Conservation (phyloP, 2,113 vertebrate species). For the Ochotona princeps region DNA sequence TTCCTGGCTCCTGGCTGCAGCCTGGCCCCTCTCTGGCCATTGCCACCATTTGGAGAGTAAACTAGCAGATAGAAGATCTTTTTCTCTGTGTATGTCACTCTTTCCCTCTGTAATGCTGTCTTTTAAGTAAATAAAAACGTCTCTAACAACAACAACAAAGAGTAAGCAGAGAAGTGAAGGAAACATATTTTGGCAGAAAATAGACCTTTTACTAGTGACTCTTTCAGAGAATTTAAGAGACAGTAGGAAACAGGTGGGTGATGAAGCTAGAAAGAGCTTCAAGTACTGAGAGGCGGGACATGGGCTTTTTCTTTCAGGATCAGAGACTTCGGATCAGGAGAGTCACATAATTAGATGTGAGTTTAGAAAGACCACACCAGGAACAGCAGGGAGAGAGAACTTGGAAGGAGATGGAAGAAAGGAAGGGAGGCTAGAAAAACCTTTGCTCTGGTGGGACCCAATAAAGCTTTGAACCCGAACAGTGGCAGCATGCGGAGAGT, state of each 20-base stretch:
- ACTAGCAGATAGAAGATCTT: no score
- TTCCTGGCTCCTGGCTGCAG: no score
- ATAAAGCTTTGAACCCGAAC: slow-evolving; percentile 25
- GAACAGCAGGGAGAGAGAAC: not conserved
- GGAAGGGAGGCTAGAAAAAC: not conserved
- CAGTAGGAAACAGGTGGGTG: not conserved
- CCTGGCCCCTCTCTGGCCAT: no score
- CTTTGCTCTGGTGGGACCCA: not conserved
- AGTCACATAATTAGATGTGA: slow-evolving; percentile 19
- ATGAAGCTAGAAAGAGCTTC: slow-evolving; percentile 1
- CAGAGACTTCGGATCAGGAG: slow-evolving; percentile 5
- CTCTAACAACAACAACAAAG: no score
- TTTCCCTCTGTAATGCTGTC: no score
- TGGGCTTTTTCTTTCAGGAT: not conserved
- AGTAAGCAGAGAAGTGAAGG: slow-evolving; percentile 3
- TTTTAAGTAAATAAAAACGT: no score
- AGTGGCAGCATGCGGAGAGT: not conserved
- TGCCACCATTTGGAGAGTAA: no score
- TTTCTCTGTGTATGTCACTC: no score
- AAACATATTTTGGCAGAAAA: slow-evolving; percentile 10
- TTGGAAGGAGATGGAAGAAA: not conserved
- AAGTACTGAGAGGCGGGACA: not conserved
- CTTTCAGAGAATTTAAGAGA: slow-evolving; percentile 21
- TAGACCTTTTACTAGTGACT: slow-evolving; percentile 5
- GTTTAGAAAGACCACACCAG: slow-evolving; percentile 1